Evolutionary conservation across 2,113 vertebrate species (phyloP), one percentile per base, ranked within the genome.

Genomic region (Pipa parva): DNA sequence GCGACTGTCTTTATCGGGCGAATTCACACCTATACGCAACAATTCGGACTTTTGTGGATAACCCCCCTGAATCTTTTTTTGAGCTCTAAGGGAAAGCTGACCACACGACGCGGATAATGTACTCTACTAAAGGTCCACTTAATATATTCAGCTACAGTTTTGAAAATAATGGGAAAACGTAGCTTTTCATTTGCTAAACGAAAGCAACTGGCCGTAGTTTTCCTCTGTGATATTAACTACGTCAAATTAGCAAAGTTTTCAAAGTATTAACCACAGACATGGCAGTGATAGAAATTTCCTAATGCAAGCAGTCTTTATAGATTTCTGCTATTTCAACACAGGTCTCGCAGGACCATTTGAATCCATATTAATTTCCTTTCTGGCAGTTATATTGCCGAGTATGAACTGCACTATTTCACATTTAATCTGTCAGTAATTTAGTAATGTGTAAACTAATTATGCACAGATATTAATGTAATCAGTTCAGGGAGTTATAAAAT

Each of bases 361-460:
- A 98, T 98, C 95, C 90, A 97, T 97, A 98, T 97, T 98, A 92
- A 98, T 99, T 98, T 98, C 95, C 95, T 96, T 85, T 93, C 92
- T 92, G 92, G 93, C 94, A 95, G 93, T 99, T 97, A 97, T 95
- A 93, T 42, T 63, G 83, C 87, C 79, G 82, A 85, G 88, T 96
- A 97, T 96, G 93, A 97, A 94, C 94, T 93, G 89, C 85, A 87
- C 89, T 92, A 90, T 94, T 97, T 97, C 93, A 92, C 95, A 92
- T 97, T 95, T 99, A 99, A 99, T 99, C 94, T 95, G 93, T 92
- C 94, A 92, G 95, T 98, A 99, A 97, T 99, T 97, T 97, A 98
- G 93, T 95, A 97, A 97, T 92, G 93, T 96, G 93, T 95, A 97
- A 97, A 95, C 95, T 96, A 98, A 99, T 99, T 97, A 94, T 93